Conservation (phyloP, 2,888 invertebrate genomes). For the Ichneumon xanthorius region DNA sequence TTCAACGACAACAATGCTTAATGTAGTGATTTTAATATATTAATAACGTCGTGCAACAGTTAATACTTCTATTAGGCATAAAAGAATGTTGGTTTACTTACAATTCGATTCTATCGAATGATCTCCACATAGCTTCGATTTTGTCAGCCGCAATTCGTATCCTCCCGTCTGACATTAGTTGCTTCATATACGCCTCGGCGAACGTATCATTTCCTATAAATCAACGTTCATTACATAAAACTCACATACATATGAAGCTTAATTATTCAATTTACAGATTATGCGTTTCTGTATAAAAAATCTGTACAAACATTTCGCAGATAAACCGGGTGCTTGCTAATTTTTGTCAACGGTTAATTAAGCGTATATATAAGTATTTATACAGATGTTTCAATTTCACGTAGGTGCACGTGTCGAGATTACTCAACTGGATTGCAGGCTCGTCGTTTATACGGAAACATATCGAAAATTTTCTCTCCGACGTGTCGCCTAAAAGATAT, state of each 20-base stretch:
- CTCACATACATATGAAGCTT: neutral
- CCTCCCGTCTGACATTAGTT: neutral
- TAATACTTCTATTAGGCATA: neutral
- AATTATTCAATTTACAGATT: too few relatives aligned
- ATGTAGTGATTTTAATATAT: neutral
- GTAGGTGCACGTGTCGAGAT: conserved; percentile 7
- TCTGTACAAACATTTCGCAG: too few relatives aligned
- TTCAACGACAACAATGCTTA: neutral
- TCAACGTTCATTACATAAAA: neutral
- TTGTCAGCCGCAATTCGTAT: neutral
- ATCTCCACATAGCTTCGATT: neutral
- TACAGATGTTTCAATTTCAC: neutral
- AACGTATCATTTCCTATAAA: neutral
- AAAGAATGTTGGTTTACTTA: neutral
- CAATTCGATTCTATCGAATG: neutral
- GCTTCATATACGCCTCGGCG: neutral
- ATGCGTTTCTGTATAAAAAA: too few relatives aligned
- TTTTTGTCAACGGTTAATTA: neutral
- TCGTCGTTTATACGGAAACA: too few relatives aligned
- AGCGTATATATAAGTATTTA: neutral
- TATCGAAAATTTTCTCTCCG: too few relatives aligned
- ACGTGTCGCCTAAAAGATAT: too few relatives aligned
- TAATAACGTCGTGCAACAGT: neutral
- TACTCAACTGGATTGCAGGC: neutral
- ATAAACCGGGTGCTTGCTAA: too few relatives aligned